Base-by-base conservation (phyloP, 2,797 vertebrate genomes). In the Aphelocoma californica region DNA sequence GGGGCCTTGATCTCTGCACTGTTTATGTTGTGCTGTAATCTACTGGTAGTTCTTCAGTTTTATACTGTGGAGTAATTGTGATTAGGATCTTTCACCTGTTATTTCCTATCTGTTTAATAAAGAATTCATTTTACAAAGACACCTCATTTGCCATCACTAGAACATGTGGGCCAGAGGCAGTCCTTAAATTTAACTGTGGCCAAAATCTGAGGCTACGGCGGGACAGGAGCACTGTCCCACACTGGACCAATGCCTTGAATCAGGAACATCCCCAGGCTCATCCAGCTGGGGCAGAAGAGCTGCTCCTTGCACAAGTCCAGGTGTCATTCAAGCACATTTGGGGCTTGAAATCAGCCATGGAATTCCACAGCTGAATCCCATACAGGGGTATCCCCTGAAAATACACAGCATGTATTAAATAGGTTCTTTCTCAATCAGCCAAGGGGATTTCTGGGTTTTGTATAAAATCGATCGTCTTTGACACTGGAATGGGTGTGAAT, bases 41-140 rank as follows among this genome's bases (percentile, higher is more conserved):
- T 4, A 0, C 60, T 25, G 44, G 25, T 1, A 12, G 5, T 4
- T 65, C 10, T 9, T 17, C 2, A 24, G 4, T 9, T 25, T 73
- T 14, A 2, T 2, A 14, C 36, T 10, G 44, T 2, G 26, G 3
- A 57, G 44, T 6, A 13, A 17, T 14, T 31, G 14, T 32, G 26
- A 7, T 18, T 6, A 5, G 16, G 5, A 23, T 16, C 45, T 18
- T 23, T n/a, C 53, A 44, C 2, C 32, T 44, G 31, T 26, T 17
- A 32, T 32, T 13, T 58, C 32, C 51, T 44, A 6, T 3, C 61
- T 51, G 53, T 18, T 36, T 3, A 32, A 51, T 13, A 32, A 58
- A 44, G 23, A 51, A 60, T 38, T n/a, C 32, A 45, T 26, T 51
- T 36, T 19, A 36, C 10, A 36, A 17, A 50, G 18, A 23, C 36